Evolutionary conservation across 2,888 invertebrate species (phyloP), one percentile per base, ranked within the genome.

Genomic region (Coelopa pilipes): DNA sequence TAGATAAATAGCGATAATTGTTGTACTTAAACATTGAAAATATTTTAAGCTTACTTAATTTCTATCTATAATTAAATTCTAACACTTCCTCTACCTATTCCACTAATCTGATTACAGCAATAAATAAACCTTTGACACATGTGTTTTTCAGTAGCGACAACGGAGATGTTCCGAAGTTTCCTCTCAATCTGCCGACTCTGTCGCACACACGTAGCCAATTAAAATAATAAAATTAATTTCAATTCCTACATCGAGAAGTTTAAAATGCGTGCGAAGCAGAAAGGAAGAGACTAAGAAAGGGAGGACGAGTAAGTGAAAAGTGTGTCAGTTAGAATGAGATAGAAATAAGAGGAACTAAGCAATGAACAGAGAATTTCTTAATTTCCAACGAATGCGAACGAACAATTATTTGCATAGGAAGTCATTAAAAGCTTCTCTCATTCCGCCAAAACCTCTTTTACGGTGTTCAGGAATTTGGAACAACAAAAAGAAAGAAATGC

Each of bases 371-470:
- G 49, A 55, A 69, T 69, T 59, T 57, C 46, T 57, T 57, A 59
- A 69, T 57, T 69, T 69, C 17, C 47, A 57, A 46, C 50, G 10
- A 59, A 46, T 69, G 57, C n/a, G 7, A 21, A 50, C n/a, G 7
- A 21, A 50, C 49, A 60, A 62, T 70, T 70, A 70, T 70, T 70
- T 70, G 60, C 70, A 70, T 70, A 57, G 21, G n/a, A 66, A 70
- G 12, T 46, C 60, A 70, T 70, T 70, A 70, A 70, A 60, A 60
- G 11, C 19, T 34, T 34, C 7, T 7, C 7, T 34, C 34, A 34
- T 55, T 9, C n/a, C 1, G 15, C 9, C 55, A 55, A 19, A 15
- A n/a, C n/a, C n/a, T n/a, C n/a, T n/a, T n/a, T n/a, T n/a, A n/a
- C n/a, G n/a, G 2, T 34, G 34, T 7, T 7, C 2, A 34, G 4